phyloP scores from a whole-genome alignment of 2,113 vertebrate genomes.

The Indri indri region DNA sequence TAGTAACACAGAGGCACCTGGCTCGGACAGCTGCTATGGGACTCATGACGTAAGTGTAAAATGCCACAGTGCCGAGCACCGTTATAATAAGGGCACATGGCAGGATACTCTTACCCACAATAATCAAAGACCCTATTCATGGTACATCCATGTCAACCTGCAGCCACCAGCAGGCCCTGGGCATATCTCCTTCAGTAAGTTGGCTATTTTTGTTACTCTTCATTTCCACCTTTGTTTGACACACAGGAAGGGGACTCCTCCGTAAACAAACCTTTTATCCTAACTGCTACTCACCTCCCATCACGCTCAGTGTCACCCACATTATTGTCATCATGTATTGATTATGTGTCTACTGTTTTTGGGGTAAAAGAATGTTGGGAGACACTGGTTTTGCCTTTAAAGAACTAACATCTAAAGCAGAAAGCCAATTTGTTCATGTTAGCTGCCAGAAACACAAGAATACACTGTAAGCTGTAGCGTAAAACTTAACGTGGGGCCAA shows the following conservation, averaged over 20 bases:
- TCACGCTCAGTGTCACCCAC: no score
- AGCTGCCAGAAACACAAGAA: neutral
- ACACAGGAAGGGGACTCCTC: neutral
- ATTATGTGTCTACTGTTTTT: neutral
- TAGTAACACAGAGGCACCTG: neutral
- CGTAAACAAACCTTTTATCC: neutral
- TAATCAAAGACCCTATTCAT: neutral
- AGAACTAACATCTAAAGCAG: neutral
- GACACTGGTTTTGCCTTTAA: neutral
- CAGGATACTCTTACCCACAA: neutral
- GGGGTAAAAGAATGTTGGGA: neutral
- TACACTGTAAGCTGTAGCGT: no score
- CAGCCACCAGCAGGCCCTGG: no score
- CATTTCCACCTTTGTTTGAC: neutral
- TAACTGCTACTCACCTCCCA: neutral
- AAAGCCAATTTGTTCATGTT: neutral
- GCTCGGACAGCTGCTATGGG: no score
- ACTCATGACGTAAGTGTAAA: neutral
- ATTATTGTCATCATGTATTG: no score
- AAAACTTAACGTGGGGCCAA: neutral
- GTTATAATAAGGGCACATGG: neutral
- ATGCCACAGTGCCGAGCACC: neutral
- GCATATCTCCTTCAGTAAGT: neutral
- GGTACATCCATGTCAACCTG: fast-evolving
- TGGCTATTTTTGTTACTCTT: neutral